These are phyloP conservation scores for Drosophila burlai DNA, from an alignment of 1,140 invertebrate genomes.

Conservation along the genomic window DNA sequence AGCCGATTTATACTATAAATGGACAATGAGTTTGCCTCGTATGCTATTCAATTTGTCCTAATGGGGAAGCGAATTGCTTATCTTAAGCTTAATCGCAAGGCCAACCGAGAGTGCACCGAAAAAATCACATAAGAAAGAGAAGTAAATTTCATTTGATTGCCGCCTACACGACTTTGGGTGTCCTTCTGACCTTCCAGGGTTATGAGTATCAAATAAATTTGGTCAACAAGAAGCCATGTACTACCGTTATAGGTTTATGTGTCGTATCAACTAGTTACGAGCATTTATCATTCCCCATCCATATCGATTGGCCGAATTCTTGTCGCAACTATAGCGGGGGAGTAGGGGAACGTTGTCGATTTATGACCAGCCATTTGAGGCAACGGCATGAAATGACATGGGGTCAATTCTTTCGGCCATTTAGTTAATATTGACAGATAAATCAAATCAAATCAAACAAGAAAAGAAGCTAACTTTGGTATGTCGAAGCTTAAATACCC, in stretches of 20 bases:
- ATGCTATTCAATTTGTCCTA: slow-evolving; percentile 64
- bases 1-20: slow-evolving; percentile 33
- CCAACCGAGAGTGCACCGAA: slow-evolving; percentile 23
- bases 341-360: slow-evolving; percentile 46
- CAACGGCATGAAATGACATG: background rate
- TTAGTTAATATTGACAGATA: slow-evolving; percentile 41
- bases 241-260: slow-evolving; percentile 56
- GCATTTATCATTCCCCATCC: slow-evolving; percentile 27
- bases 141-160: slow-evolving; percentile 66
- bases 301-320: slow-evolving; percentile 10
- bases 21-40: slow-evolving; percentile 17
- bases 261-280: slow-evolving; percentile 50
- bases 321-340: background rate
- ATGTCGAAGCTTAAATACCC: too few species aligned
- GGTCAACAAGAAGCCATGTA: slow-evolving; percentile 41
- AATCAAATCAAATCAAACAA: slow-evolving; percentile 69
- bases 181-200: slow-evolving; percentile 17
- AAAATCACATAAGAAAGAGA: background rate
- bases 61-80: slow-evolving; percentile 61
- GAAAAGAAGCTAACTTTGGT: too few species aligned
- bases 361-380: slow-evolving; percentile 62
- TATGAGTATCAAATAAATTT: slow-evolving; percentile 70
- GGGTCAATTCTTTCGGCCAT: slow-evolving; percentile 16
- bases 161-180: slow-evolving; percentile 16
- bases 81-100: slow-evolving; percentile 55